Base-by-base conservation (phyloP, 2,888 invertebrate species). In the Ashinkailepas kermadecensis region DNA sequence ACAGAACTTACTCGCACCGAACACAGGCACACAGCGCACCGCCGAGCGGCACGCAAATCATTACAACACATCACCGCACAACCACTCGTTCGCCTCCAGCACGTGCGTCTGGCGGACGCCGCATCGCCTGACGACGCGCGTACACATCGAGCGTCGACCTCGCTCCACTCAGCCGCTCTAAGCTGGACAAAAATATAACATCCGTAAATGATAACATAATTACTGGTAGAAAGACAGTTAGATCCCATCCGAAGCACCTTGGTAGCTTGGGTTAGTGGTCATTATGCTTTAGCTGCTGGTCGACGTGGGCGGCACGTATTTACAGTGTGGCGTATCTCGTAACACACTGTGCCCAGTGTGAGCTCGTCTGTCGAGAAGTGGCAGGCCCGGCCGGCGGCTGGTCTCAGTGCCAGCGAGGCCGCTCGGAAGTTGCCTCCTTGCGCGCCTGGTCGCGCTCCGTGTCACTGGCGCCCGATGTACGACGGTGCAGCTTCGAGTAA, bases 161-260 rank as follows among this genome's bases (percentile, higher is more conserved):
- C 54, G 21, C 8, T 21, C 6, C 74, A 56, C 15, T 39, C 7
- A 39, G 39, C 39, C 39, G 70, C 39, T 70, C 70, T 2, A 15
- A 54, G 74, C 74, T 15, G 8, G 54, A 56, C 74, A 74, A 54
- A 74, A 74, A 74, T 74, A 74, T 56, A 54, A 56, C 56, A 74
- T 54, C 56, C 74, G 21, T 74, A 74, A 54, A 74, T 74, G 74
- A 74, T 74, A 70, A 74, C 74, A 74, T 74, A 74, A 74, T 74
- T 74, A 74, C 54, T 74, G 74, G 56, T 74, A 74, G 74, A 74
- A 74, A 74, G 74, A 74, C 74, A 56, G 74, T 74, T 74, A 74
- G 74, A 74, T 56, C 74, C 54, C 56, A 56, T 74, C 67, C 56
- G 18, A 74, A 74, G 74, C 74, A 74, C 74, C 74, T 74, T 56